Base-by-base conservation (phyloP, 2,888 invertebrate species). In the Amiota communis region DNA sequence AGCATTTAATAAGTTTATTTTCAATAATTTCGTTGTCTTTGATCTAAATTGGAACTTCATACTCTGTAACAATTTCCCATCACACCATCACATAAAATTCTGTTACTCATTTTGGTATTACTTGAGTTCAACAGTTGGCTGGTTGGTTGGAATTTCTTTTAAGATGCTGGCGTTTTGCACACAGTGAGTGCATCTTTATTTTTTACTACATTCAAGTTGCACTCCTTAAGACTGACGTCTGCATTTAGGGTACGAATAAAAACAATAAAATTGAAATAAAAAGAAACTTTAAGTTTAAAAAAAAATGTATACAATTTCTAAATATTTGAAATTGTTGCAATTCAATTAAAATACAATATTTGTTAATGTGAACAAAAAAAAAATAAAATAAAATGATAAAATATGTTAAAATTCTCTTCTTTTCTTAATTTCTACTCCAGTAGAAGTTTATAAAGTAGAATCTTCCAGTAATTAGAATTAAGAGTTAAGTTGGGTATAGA, bases 1-100 rank as follows among this genome's bases (percentile, higher is more conserved):
- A 82, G 86, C 85, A 83, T 82, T 86, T 86, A 86, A 74, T 83
- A 86, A 86, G 85, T 83, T 83, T 59, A n/a, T n/a, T 80, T 83
- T 82, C 78, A 75, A 86, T 83, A 53, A 53, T 49, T 63, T 46
- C n/a, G n/a, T 63, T 2, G 17, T 59, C 11, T 2, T 59, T n/a
- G 15, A 8, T 59, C 47, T n/a, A 63, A 63, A 47, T 63, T 63
- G 46, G 23, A 61, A 20, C 15, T 61, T 23, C 23, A 11, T 8
- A 20, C 23, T 6, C 36, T 36, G 2, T 61, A 36, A 12, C 61
- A 23, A 36, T 61, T 53, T 61, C 47, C n/a, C 3, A n/a, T 10
- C 64, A 10, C 20, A 17, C n/a, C 3, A n/a, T 10, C 64, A 10
- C 20, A 17, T 47, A 9, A 17, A 49, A 4, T 48, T 10, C 17